Conservation (phyloP, 35 echinoderm and acorn worm genomes). For the Apostichopus californicus region DNA sequence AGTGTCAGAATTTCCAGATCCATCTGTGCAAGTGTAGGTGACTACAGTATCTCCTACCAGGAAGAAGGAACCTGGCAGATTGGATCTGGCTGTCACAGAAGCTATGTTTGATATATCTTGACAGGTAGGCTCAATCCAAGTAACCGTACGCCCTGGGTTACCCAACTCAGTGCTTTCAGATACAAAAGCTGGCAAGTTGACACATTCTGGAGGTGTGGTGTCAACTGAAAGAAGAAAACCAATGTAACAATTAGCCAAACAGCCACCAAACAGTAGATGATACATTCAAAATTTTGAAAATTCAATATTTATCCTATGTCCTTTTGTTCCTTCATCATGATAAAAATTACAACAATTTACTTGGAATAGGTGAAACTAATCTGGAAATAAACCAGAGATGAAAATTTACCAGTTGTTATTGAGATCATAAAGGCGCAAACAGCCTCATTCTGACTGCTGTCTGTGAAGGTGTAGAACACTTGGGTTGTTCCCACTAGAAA, state of each 20-base stretch:
- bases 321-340: no score
- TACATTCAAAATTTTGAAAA: not conserved
- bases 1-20: not conserved
- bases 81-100: not conserved
- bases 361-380: no score
- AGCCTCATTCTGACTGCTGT: conserved; percentile 49
- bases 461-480: conserved; percentile 66
- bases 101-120: not conserved
- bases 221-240: not conserved
- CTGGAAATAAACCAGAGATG: not conserved
- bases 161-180: not conserved
- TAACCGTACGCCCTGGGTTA: not conserved
- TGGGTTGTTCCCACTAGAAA: conserved; percentile 29
- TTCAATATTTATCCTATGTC: no score
- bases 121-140: not conserved
- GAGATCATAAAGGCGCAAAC: conserved; percentile 54
- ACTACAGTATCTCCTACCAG: conserved; percentile 1
- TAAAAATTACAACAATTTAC: no score
- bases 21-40: conserved; percentile 7
- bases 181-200: not conserved
- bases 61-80: conserved; percentile 34
- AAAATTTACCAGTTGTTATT: conserved; percentile 31
- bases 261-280: no score
- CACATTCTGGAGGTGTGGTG: conserved; percentile 8
- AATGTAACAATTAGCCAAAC: no score